A percentile compares a stretch with the other conserved stretches of the same genome.
Conservation (phyloP, 2,113 vertebrate species). For the Callaeas wilsoni region DNA sequence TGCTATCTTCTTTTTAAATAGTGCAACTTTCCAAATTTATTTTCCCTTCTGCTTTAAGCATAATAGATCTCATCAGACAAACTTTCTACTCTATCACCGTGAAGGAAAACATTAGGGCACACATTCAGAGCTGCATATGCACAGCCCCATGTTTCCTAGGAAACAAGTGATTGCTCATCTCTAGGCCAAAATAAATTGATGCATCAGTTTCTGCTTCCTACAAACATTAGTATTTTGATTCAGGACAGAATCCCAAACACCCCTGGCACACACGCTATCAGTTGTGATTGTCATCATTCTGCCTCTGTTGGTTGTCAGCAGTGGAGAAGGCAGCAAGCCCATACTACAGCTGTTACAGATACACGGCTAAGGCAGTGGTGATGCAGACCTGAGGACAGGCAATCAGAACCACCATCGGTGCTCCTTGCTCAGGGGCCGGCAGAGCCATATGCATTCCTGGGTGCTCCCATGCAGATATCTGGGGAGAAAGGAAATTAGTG, state of each 20-base stretch:
- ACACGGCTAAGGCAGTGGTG: fast-evolving
- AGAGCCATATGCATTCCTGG: not conserved
- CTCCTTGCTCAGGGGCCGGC: not conserved
- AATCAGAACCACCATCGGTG: not conserved
- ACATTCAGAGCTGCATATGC: conserved; percentile 42
- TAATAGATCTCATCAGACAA: conserved; percentile 42
- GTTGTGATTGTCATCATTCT: not conserved
- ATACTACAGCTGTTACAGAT: not conserved
- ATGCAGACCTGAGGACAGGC: not conserved
- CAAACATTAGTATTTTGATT: conserved; percentile 22
- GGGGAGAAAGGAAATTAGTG: not conserved
- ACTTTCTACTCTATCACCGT: conserved; percentile 17
- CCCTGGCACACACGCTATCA: not conserved
- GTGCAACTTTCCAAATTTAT: conserved; percentile 20
- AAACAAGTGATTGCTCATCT: conserved; percentile 62
- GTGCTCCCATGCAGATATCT: not conserved
- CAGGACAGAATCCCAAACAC: not conserved
- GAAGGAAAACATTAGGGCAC: conserved; percentile 39
- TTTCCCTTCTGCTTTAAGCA: conserved; percentile 46
- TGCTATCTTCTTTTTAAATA: not conserved
- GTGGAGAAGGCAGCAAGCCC: not conserved
- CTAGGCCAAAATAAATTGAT: conserved; percentile 47
- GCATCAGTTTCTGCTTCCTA: not conserved
- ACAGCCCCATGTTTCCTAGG: conserved; percentile 65
- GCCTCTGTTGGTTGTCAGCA: not conserved